A percentile compares a stretch with the other conserved stretches of the same genome.
These are phyloP conservation scores for Cottus gobio DNA, from an alignment of 2,113 vertebrate species.

Conservation along the genomic window DNA sequence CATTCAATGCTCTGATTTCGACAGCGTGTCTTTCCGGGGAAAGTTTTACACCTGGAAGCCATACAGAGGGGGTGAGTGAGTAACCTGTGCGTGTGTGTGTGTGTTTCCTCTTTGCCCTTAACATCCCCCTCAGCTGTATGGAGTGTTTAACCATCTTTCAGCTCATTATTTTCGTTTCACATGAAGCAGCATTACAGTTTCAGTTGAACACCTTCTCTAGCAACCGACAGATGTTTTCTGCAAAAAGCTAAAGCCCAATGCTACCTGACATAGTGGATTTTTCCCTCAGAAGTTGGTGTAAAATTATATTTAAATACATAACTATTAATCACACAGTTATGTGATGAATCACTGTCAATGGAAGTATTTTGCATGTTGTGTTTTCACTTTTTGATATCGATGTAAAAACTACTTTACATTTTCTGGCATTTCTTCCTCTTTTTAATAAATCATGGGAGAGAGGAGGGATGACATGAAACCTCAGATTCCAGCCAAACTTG, in stretches of 20 bases:
- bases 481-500: background rate
- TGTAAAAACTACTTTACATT: background rate
- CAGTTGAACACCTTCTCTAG: background rate
- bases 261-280: background rate
- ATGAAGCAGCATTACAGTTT: background rate
- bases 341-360: background rate
- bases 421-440: background rate
- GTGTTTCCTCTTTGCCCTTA: background rate
- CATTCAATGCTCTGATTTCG: conserved; percentile 94
- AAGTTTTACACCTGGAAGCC: conserved; percentile 99
- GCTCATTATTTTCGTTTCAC: background rate
- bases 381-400: background rate
- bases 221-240: background rate
- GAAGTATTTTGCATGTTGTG: background rate
- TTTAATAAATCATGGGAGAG: background rate
- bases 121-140: background rate
- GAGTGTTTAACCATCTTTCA: background rate
- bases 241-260: background rate
- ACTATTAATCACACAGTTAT: too few relatives aligned
- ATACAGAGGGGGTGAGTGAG: conserved; percentile 91
- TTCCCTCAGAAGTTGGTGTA: background rate
- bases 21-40: conserved; percentile 93
- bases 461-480: too few relatives aligned
- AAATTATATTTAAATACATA: background rate
- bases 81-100: background rate